A percentile compares a stretch with the other conserved stretches of the same genome.
phyloP scores from a whole-genome alignment of 2,797 vertebrate species.

The Sciaenops ocellatus region DNA sequence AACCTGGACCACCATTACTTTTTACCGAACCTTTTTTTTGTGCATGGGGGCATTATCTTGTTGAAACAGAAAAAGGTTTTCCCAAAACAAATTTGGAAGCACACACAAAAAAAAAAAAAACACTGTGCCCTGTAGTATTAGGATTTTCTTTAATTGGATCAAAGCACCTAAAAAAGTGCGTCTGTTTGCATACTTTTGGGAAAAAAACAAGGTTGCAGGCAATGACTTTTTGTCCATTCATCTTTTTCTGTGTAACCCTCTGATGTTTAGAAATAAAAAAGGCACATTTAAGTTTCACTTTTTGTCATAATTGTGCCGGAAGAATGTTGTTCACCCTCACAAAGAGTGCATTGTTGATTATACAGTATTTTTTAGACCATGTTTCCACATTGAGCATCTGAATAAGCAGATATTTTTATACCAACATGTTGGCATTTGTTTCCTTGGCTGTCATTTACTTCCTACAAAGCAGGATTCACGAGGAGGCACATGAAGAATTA shows the following conservation, averaged over 20 bases:
- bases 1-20: not conserved
- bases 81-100: not conserved
- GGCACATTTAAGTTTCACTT: not conserved
- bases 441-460: slow-evolving; percentile 47
- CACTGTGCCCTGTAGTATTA: not conserved
- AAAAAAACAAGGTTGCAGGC: not conserved
- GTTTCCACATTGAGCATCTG: slow-evolving; percentile 28
- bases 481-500: slow-evolving; percentile 37
- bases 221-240: not conserved
- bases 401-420: slow-evolving; percentile 36
- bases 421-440: slow-evolving; percentile 47
- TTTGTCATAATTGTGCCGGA: not conserved
- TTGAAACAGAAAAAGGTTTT: slow-evolving; percentile 2
- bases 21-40: not conserved
- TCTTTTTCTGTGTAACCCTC: not conserved
- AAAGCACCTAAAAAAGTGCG: not conserved
- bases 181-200: not conserved
- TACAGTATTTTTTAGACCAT: slow-evolving; percentile 24
- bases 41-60: not conserved
- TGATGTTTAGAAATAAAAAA: not conserved
- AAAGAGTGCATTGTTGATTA: not conserved
- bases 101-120: not conserved
- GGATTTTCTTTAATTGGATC: not conserved
- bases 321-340: not conserved
- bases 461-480: slow-evolving; percentile 16